phyloP scores from a whole-genome alignment of 2,113 vertebrate genomes.

The Esox niger region DNA sequence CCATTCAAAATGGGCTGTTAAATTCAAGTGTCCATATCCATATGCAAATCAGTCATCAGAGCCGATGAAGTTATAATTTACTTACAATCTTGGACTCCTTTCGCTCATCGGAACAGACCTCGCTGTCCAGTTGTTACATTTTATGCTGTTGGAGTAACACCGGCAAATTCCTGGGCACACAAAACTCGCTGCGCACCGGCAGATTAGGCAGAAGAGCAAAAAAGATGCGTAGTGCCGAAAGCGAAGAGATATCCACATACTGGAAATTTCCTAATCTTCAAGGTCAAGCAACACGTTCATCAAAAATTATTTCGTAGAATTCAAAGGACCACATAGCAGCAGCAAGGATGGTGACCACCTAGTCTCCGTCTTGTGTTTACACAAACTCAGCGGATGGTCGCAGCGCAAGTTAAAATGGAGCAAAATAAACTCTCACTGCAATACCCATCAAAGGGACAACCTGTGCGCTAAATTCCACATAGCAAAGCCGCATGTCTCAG shows the following conservation, averaged over 20 bases:
- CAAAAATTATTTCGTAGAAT: neutral
- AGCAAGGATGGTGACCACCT: no score
- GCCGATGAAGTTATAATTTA: neutral
- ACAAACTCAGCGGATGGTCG: neutral
- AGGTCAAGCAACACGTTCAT: neutral
- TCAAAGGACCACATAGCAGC: neutral
- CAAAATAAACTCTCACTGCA: neutral
- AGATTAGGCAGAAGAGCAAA: slow-evolving; percentile 17
- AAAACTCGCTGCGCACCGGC: slow-evolving; percentile 16
- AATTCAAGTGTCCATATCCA: neutral
- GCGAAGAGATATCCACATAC: slow-evolving; percentile 30
- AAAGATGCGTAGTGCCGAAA: slow-evolving; percentile 7
- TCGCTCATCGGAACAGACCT: slow-evolving; percentile 9
- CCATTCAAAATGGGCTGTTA: no score
- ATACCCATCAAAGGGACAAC: neutral
- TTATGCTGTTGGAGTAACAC: slow-evolving; percentile 39
- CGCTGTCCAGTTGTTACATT: slow-evolving; percentile 43
- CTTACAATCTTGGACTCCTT: slow-evolving; percentile 42
- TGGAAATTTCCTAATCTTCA: neutral
- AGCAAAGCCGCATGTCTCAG: neutral
- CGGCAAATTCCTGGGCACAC: slow-evolving; percentile 51
- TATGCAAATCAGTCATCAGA: neutral
- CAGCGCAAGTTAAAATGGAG: neutral
- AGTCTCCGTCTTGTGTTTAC: neutral
- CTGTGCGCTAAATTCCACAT: neutral